Evolutionary conservation across 2,797 vertebrate species (phyloP), one percentile per base, ranked within the genome.

Genomic region (Sebastiscus albofasciatus): DNA sequence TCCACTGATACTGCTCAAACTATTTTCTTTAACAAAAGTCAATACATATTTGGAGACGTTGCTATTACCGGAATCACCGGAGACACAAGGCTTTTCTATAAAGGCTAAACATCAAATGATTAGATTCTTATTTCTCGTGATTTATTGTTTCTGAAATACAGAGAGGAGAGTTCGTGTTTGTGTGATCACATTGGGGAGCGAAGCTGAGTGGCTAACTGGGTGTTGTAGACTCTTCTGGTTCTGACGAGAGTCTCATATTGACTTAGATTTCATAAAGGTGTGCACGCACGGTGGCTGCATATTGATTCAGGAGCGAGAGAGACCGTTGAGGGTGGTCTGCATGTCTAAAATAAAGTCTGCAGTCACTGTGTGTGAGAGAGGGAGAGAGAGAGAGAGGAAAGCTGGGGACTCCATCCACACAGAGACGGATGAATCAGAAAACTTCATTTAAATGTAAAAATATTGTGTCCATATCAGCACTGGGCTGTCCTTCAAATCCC

Each of bases 1-100:
- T 64, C 71, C 31, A 36, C 65, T 77, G 69, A 78, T 85, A 66
- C 16, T 65, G 61, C 56, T 70, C 27, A 56, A 73, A 84, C 60
- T 75, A 70, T 65, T 71, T 82, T 85, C 36, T 79, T 77, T 72
- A 69, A 85, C 60, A 71, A 42, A 83, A 85, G 46, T 90, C 75
- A 33, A 78, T 86, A 67, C 8, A 77, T 60, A 73, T 85, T 87
- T 74, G 16, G 49, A 88, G 16, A 71, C 54, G 65, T 68, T 64
- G 61, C 29, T 59, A 55, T 77, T 64, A 26, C 22, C 16, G 75
- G n/a, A 68, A 33, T 59, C 62, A 67, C 39, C n/a, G 1, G 58
- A 79, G 72, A 81, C 16, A 65, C 0, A 3, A 60, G 31, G 22
- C n/a, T 22, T n/a, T 69, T 83, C 55, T 42, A 52, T 72, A 24